Evolutionary conservation across 2,797 vertebrate genomes (phyloP), one percentile per base, ranked within the genome.

Genomic region (Taeniopygia guttata): DNA sequence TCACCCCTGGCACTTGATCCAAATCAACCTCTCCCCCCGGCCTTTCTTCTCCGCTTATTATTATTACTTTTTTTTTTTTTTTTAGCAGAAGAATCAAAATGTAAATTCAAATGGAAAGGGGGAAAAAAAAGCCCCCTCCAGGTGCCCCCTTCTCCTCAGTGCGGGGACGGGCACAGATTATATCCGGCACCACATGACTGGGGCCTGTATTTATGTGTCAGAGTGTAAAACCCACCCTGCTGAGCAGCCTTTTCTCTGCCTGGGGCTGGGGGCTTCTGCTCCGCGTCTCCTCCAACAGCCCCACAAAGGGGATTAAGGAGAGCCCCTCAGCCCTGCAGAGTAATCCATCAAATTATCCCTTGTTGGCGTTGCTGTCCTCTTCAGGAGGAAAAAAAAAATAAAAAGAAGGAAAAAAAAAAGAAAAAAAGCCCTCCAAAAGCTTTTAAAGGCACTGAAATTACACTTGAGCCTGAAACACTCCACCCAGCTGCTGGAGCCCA

Each of bases 281-380:
- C 40, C 19, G 90, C 96, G 72, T 97, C 97, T 96, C 69, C 77
- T 97, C 97, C 87, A 97, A 54, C 93, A 90, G 96, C 72, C 86
- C 97, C 97, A 98, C 98, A 98, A 98, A 97, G 69, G 96, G 97
- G 98, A 98, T 98, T 98, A 98, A 95, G 97, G 96, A 97, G 97
- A 98, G 94, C 97, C 96, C 97, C 97, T 96, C 87, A 79, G 96
- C 97, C 97, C 95, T 5, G 66, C 94, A 92, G 96, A 97, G 98
- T 97, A 98, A 98, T 98, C 98, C 97, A 98, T 98, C 98, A 98
- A 98, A 97, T 97, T 97, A 97, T 93, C 97, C 95, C 95, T 95
- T 91, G 96, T 95, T 97, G 97, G 97, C 91, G 42, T 91, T 84
- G 29, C 96, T 13, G 70, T 97, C 96, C 97, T 96, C 97, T 97